A percentile compares a stretch with the other conserved stretches of the same genome.
Conservation (phyloP, 2,797 vertebrate species). For the Myotis vivesi region DNA sequence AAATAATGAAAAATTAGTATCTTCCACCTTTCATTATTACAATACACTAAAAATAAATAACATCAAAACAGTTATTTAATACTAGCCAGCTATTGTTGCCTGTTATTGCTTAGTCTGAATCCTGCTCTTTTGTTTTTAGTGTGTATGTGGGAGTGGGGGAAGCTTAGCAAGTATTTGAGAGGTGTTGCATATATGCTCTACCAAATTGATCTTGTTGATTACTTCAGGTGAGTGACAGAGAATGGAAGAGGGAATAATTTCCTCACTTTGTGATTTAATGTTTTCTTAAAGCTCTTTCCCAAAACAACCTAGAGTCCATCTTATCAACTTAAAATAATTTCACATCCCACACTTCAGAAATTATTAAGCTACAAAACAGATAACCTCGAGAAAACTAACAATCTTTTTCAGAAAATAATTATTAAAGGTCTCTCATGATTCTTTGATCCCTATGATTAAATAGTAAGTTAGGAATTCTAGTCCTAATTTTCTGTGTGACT, state of each 20-base stretch:
- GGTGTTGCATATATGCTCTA: not conserved
- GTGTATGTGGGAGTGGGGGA: not conserved
- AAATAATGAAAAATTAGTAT: not conserved
- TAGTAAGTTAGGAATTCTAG: not conserved
- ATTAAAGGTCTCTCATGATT: not conserved
- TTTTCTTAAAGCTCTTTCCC: conserved; percentile 18
- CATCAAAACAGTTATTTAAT: not conserved
- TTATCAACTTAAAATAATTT: not conserved
- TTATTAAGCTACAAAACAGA: not conserved
- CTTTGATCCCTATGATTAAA: not conserved
- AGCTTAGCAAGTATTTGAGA: not conserved
- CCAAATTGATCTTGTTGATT: not conserved
- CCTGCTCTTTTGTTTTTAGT: not conserved
- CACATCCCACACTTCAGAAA: not conserved
- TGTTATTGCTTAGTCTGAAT: not conserved
- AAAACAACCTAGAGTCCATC: not conserved
- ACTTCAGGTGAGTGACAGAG: not conserved
- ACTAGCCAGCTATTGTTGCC: not conserved
- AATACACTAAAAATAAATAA: not conserved
- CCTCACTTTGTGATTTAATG: not conserved
- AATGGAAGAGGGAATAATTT: not conserved
- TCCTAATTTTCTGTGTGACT: not conserved
- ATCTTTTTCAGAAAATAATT: not conserved
- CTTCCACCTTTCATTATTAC: not conserved
- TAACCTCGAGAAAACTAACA: not conserved